Evolutionary conservation across 2,797 vertebrate species (phyloP).

Genomic region (Sitta carolinensis): DNA sequence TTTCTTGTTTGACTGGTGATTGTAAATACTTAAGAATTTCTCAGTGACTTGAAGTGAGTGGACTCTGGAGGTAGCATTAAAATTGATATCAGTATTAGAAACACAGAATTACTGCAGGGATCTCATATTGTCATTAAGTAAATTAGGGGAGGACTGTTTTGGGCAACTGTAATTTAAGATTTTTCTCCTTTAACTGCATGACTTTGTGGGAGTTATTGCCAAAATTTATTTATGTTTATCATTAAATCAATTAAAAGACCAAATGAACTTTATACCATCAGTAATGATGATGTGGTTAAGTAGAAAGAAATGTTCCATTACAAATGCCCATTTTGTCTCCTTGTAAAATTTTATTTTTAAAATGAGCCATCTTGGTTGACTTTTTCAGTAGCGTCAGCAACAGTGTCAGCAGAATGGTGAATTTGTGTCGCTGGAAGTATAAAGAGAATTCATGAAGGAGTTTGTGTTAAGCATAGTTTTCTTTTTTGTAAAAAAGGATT

Average conservation of each 20-base stretch:
- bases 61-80: neutral
- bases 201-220: neutral
- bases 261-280: neutral
- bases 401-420: constrained; percentile 63
- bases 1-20: constrained; percentile 9
- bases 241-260: neutral
- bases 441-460: constrained; percentile 69
- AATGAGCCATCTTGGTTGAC: constrained; percentile 32
- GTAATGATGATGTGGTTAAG: neutral
- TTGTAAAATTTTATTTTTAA: constrained; percentile 39
- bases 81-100: neutral
- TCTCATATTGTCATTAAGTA: neutral
- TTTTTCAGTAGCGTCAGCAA: constrained; percentile 48
- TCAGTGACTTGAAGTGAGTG: neutral
- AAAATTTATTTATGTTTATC: neutral
- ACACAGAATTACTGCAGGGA: neutral
- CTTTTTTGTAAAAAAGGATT: neutral
- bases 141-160: neutral
- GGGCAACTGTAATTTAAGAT: neutral
- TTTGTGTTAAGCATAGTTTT: constrained; percentile 53
- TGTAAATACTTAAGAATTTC: constrained; percentile 11
- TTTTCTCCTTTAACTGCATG: neutral
- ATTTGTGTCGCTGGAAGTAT: constrained; percentile 42
- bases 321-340: constrained; percentile 23
- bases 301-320: neutral